phyloP scores from a whole-genome alignment of 2,888 invertebrate genomes.

The Lepidonotus clava region DNA sequence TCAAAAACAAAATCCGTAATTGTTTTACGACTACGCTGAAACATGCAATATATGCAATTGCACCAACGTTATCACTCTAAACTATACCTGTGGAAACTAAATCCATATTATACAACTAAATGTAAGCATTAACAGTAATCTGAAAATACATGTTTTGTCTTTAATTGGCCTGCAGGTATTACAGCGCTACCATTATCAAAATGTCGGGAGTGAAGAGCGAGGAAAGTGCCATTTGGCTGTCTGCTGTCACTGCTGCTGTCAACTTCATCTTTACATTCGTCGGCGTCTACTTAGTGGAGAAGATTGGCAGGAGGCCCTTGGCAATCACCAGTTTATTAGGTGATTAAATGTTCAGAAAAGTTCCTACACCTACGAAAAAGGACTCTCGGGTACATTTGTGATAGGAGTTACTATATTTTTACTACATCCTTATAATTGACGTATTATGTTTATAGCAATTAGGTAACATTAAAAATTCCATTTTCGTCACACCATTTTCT shows the following conservation, averaged over 20 bases:
- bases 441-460: too few species aligned
- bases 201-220: slow-evolving; percentile 79
- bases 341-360: too few species aligned
- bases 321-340: slow-evolving; percentile 79
- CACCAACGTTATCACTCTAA: not conserved
- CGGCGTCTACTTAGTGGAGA: slow-evolving; percentile 79
- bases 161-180: slow-evolving; percentile 78
- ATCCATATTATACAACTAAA: not conserved
- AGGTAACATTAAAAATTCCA: too few species aligned
- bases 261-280: slow-evolving; percentile 79
- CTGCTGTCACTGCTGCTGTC: slow-evolving; percentile 76
- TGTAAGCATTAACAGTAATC: not conserved
- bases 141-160: not conserved
- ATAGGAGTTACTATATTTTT: too few species aligned
- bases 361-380: too few species aligned
- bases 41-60: not conserved
- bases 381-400: too few species aligned
- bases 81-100: not conserved
- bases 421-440: too few species aligned
- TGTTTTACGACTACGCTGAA: too few species aligned
- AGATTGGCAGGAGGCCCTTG: slow-evolving; percentile 76
- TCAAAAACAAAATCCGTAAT: too few species aligned
- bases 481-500: too few species aligned
- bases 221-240: slow-evolving; percentile 78
- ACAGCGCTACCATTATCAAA: slow-evolving; percentile 79